These are phyloP conservation scores for Graphium colonna DNA, from an alignment of 2,888 invertebrate species.

Conservation along the genomic window DNA sequence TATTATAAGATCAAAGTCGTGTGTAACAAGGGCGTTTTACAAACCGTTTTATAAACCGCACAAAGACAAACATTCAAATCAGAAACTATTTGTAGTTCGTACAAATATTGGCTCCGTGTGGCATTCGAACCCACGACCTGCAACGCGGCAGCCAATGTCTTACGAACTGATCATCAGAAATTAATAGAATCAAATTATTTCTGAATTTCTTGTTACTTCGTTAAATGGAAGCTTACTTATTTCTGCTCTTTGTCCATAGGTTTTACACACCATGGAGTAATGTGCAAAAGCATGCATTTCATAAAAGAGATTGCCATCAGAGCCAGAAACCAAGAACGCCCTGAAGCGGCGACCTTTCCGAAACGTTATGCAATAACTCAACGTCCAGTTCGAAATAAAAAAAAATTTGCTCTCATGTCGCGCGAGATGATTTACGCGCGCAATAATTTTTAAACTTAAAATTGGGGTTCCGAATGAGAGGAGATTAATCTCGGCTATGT, in stretches of 20 bases:
- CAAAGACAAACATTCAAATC: no score
- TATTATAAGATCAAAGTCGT: no score
- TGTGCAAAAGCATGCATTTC: not conserved
- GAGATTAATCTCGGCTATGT: slow-evolving; percentile 10
- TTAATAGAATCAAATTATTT: no score
- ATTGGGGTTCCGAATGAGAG: slow-evolving; percentile 17
- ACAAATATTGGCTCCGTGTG: no score
- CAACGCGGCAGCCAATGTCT: no score
- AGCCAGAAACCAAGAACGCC: slow-evolving; percentile 23
- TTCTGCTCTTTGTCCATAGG: not conserved
- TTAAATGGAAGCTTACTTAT: not conserved
- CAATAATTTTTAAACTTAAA: slow-evolving; percentile 25
- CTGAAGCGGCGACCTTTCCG: slow-evolving; percentile 21
- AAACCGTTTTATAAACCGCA: no score
- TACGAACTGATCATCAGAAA: no score
- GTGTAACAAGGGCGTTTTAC: no score
- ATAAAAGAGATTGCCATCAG: slow-evolving; percentile 14
- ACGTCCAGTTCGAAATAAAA: slow-evolving; percentile 26
- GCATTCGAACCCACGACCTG: no score
- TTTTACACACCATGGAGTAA: no score
- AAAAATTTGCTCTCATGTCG: slow-evolving; percentile 17
- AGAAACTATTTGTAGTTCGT: no score
- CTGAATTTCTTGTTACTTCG: no score
- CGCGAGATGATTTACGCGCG: slow-evolving; percentile 25
- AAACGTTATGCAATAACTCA: slow-evolving; percentile 26